Base-by-base conservation (phyloP, 1,140 invertebrate species). In the Neodiprion pinetum region DNA sequence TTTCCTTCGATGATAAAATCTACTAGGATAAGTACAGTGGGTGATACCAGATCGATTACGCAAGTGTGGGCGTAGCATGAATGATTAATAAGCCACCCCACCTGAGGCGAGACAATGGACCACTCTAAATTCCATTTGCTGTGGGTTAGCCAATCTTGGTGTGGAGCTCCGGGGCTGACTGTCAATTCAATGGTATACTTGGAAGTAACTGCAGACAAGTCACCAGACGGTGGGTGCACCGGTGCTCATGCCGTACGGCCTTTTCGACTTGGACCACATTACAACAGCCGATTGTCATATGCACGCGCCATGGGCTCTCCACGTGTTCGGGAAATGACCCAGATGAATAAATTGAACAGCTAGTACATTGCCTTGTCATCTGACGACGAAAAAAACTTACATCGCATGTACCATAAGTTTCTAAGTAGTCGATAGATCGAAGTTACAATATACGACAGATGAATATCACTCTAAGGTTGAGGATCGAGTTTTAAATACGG, bases 51-150 rank as follows among this genome's bases (percentile, higher is more conserved):
- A 61, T 61, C 53, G 53, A 61, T 61, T 61, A 61, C 53, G 53
- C 11, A 61, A 61, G 11, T 4, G 53, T 61, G 53, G 53, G 53
- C 53, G 53, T 61, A 14, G 53, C 11, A 7, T 17, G n/a, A 8
- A 61, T 61, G 53, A 61, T 61, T 61, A 61, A 61, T 61, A 12
- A 61, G n/a, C 53, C 9, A 61, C 53, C 53, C 53, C 53, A 61
- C 53, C 53, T 17, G 53, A 61, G 53, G 53, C 53, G 53, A 61
- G 53, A 61, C 53, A 61, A 61, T 61, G 53, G 53, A 9, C 53
- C 53, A 61, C 53, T 61, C 53, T 61, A 61, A 61, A 61, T 61
- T 61, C 53, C 53, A 61, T 61, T 61, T 61, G 53, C 53, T 14
- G 7, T 61, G 53, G 53, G 11, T 14, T 14, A 14, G n/a, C 11